phyloP scores from a whole-genome alignment of 2,888 invertebrate genomes.

The Dinocampus coccinellae region DNA sequence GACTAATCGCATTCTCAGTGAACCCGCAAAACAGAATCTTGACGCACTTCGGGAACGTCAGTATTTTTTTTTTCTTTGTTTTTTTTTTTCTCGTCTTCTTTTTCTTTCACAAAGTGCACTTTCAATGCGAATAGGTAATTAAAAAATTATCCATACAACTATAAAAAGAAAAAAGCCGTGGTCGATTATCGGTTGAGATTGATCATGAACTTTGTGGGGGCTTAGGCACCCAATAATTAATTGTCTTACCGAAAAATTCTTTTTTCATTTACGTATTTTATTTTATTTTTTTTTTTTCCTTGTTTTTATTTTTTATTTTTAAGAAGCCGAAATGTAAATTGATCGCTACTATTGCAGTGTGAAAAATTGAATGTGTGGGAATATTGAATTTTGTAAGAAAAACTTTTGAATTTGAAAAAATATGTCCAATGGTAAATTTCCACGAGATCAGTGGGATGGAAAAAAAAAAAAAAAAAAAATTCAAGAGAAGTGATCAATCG shows the following conservation, averaged over 20 bases:
- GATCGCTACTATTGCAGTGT: too few species aligned
- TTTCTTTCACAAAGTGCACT: too few species aligned
- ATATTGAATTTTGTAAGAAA: not conserved
- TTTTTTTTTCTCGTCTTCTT: too few species aligned
- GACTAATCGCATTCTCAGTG: conserved; percentile 44
- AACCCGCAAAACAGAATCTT: conserved; percentile 29
- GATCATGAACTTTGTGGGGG: not conserved
- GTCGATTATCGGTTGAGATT: not conserved
- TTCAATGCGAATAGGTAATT: conserved; percentile 38
- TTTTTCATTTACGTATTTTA: too few species aligned
- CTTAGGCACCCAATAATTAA: not conserved
- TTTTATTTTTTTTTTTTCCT: not conserved
- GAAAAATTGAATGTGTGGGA: not conserved
- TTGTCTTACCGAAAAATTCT: not conserved
- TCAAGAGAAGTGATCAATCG: not conserved
- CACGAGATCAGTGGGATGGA: not conserved
- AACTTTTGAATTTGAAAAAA: not conserved
- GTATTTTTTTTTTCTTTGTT: too few species aligned
- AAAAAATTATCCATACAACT: conserved; percentile 40
- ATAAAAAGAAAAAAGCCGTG: conserved; percentile 1
- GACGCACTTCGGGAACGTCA: not conserved
- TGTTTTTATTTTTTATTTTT: too few species aligned
- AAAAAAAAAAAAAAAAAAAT: not conserved
- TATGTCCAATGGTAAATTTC: not conserved
- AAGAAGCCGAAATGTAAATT: not conserved